Conservation (phyloP, 2,888 invertebrate genomes). For the Adelognathus sp. region DNA sequence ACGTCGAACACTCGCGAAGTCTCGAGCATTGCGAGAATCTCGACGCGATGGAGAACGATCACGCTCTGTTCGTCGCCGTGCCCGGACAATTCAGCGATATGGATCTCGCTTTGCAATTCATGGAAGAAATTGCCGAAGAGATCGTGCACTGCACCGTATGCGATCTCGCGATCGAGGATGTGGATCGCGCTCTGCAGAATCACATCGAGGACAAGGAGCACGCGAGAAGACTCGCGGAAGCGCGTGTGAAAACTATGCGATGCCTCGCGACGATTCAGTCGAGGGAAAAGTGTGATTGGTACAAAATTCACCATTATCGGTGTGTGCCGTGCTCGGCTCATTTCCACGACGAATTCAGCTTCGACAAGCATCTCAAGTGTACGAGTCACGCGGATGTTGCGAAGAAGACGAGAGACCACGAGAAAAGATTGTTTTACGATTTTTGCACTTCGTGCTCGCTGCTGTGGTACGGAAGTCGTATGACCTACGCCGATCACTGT, state of each 20-base stretch:
- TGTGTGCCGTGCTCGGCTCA: conserved; percentile 42
- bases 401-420: background rate
- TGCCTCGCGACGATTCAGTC: background rate
- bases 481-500: conserved; percentile 44
- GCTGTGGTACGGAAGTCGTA: conserved; percentile 52
- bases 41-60: too few relatives aligned
- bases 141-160: too few relatives aligned
- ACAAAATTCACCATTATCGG: conserved; percentile 48
- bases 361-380: conserved; percentile 40
- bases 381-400: background rate
- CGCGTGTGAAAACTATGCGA: background rate
- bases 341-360: background rate
- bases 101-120: too few relatives aligned
- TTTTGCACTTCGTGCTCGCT: conserved; percentile 53
- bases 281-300: conserved; percentile 48
- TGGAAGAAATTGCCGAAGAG: too few relatives aligned
- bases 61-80: too few relatives aligned
- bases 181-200: too few relatives aligned
- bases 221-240: background rate
- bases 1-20: too few relatives aligned
- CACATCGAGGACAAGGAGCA: conserved; percentile 42
- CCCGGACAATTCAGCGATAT: too few relatives aligned
- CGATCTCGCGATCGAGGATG: background rate
- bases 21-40: too few relatives aligned
- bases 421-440: conserved; percentile 39